phyloP scores from a whole-genome alignment of 2,888 invertebrate species.

The Leptopilina syphax region DNA sequence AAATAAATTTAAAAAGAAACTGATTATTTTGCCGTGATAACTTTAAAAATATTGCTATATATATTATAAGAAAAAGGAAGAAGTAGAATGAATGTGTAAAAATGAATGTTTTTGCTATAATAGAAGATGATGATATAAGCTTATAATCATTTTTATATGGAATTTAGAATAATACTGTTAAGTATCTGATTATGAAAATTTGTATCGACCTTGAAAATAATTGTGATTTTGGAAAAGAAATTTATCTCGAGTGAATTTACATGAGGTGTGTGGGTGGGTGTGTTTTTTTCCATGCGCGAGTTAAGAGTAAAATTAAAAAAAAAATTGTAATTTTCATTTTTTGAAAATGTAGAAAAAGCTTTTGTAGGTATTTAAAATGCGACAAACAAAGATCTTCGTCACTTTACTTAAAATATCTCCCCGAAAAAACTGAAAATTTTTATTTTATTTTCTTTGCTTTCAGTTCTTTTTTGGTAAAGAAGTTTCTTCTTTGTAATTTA shows the following conservation, averaged over 20 bases:
- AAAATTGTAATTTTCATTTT: too few relatives aligned
- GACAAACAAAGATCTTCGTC: too few relatives aligned
- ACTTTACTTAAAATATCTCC: too few relatives aligned
- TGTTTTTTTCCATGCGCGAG: neutral
- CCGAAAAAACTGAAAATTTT: too few relatives aligned
- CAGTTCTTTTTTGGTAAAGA: too few relatives aligned
- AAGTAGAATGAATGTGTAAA: neutral
- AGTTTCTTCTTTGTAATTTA: too few relatives aligned
- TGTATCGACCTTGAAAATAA: neutral
- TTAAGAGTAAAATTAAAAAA: neutral
- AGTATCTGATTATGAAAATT: neutral
- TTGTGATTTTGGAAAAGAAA: neutral
- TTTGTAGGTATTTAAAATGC: too few relatives aligned
- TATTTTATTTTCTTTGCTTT: too few relatives aligned
- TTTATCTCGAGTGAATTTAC: neutral
- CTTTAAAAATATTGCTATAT: neutral
- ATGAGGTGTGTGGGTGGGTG: neutral
- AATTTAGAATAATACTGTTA: constrained; percentile 14
- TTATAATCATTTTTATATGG: constrained; percentile 14
- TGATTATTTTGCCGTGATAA: neutral
- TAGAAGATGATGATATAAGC: constrained; percentile 2
- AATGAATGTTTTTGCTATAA: constrained; percentile 20
- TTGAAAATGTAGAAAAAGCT: too few relatives aligned
- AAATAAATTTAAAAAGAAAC: neutral
- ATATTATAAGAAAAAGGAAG: neutral